Percentiles rank a stretch among this genome's conserved stretches.
These are phyloP conservation scores for Periphyllus acericola DNA, from an alignment of 2,888 invertebrate genomes.

Conservation along the genomic window DNA sequence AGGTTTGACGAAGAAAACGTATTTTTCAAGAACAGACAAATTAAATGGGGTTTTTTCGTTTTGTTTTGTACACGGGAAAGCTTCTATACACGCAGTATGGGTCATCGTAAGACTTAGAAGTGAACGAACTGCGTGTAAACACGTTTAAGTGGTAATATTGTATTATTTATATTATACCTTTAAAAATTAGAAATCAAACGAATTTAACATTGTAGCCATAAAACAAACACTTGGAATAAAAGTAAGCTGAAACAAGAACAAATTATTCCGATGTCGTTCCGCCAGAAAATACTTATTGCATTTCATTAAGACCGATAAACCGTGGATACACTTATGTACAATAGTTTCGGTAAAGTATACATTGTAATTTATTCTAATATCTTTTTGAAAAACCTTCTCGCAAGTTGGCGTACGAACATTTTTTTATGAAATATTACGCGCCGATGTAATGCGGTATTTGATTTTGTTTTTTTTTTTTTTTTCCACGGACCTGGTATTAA, in stretches of 20 bases:
- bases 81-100: not conserved
- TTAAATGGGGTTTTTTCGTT: conserved; percentile 9
- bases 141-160: no score
- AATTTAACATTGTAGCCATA: no score
- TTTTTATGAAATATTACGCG: not conserved
- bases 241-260: no score
- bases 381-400: not conserved
- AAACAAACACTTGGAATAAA: no score
- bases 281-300: not conserved
- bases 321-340: no score
- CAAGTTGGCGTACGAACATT: not conserved
- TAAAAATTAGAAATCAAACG: no score
- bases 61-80: not conserved
- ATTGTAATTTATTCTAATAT: not conserved
- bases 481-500: not conserved
- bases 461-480: not conserved
- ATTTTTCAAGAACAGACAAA: conserved; percentile 41
- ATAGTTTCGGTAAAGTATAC: no score
- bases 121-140: no score
- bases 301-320: no score
- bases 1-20: conserved; percentile 4
- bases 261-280: no score
- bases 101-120: not conserved
- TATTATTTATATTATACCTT: no score
- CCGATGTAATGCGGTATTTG: not conserved